Evolutionary conservation across 2,888 invertebrate genomes (phyloP), one percentile per base, ranked within the genome.

Genomic region (Andrena chrysosceles): DNA sequence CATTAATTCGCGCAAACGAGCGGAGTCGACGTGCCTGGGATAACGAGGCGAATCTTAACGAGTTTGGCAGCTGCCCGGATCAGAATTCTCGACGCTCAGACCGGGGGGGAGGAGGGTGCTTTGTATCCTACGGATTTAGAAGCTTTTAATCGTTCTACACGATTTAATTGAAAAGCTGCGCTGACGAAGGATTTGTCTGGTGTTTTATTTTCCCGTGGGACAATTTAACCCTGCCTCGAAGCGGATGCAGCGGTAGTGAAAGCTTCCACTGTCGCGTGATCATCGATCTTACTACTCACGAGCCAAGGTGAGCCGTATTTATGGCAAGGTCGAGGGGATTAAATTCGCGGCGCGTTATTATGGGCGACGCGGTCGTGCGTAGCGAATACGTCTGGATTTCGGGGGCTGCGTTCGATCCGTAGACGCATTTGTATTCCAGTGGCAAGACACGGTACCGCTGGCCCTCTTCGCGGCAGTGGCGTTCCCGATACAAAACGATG

Each of bases 1-100:
- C 87, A 86, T 89, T 87, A 90, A 90, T 89, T 88, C 84, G 84
- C 75, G 75, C 78, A 78, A 88, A 89, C 89, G 86, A 89, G 85
- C 35, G 62, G 48, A 77, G 67, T 20, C 80, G 63, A 48, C 74
- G 74, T 60, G 68, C 60, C 29, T 62, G 69, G 81, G 79, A 85
- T 87, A 87, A 87, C 85, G 83, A 88, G 87, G 64, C 84, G 69
- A 80, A 85, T 87, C 83, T 86, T 87, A 88, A 89, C 77, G 86
- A 77, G 77, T 87, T 85, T 67, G 85, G 78, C 84, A 80, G 79
- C 79, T 70, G 77, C 62, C 56, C 60, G 64, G 73, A 69, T 76
- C 70, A n/a, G 23, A 48, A 52, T 48, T 16, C 29, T 52, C 42
- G 62, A 31, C 42, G 26, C n/a, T 20, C 52, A 42, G 26, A 49